phyloP scores from a whole-genome alignment of 2,113 vertebrate species.

The Mixornis gularis region DNA sequence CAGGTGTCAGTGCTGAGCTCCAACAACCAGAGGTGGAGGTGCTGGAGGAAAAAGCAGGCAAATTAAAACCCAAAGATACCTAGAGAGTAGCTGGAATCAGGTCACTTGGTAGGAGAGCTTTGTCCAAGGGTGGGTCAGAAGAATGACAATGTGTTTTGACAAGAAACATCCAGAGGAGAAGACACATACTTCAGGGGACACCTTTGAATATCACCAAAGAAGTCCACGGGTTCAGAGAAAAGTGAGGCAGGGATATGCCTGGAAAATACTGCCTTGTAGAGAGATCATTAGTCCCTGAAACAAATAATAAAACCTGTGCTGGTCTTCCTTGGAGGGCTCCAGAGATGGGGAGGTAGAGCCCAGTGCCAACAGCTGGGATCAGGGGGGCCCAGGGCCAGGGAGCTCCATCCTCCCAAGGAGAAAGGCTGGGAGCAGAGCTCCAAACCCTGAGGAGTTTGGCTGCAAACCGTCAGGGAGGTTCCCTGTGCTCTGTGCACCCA shows the following conservation, averaged over 20 bases:
- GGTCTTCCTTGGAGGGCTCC: background rate
- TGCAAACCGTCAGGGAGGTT: too few relatives aligned
- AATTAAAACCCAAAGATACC: background rate
- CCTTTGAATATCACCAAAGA: background rate
- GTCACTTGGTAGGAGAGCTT: background rate
- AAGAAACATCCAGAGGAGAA: background rate
- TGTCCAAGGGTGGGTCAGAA: background rate
- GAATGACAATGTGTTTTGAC: background rate
- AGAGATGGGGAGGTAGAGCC: background rate
- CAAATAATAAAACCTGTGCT: background rate
- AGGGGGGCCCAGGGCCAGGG: background rate
- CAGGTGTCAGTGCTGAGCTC: background rate
- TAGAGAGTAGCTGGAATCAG: background rate
- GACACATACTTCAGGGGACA: background rate
- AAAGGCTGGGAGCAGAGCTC: background rate
- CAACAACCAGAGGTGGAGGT: background rate
- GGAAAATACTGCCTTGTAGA: background rate
- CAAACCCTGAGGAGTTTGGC: fast-evolving
- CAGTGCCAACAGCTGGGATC: background rate
- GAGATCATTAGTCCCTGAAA: background rate
- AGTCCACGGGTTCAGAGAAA: background rate
- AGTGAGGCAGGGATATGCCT: background rate
- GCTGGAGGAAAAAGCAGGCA: background rate
- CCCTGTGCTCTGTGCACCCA: background rate
- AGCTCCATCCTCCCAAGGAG: background rate